phyloP scores from a whole-genome alignment of 1,140 invertebrate genomes.

The Ectropis grisescens region DNA sequence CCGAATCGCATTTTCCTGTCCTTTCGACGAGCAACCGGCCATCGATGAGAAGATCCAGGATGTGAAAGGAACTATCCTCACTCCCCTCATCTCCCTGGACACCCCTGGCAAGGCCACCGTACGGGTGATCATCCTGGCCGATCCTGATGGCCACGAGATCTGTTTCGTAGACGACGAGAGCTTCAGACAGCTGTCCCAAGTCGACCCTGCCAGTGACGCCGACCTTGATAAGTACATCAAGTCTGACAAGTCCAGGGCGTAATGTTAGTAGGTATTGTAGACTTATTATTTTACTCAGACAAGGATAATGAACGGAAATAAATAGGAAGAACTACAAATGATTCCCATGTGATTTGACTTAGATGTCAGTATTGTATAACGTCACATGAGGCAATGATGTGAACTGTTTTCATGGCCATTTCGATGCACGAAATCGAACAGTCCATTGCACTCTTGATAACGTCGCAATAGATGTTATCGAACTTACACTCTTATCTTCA shows the following conservation, averaged over 20 bases:
- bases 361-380: too few species aligned
- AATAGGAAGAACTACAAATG: conserved; percentile 1
- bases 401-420: too few species aligned
- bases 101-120: conserved; percentile 98
- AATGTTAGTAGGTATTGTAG: too few species aligned
- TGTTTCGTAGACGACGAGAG: conserved; percentile 98
- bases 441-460: too few species aligned
- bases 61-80: conserved; percentile 84
- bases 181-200: conserved; percentile 88
- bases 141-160: conserved; percentile 98
- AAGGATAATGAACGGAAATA: conserved; percentile 1
- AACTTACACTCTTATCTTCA: too few species aligned
- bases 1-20: conserved; percentile 93
- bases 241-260: conserved; percentile 73
- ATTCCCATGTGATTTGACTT: too few species aligned
- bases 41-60: conserved; percentile 84
- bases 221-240: conserved; percentile 86
- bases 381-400: too few species aligned
- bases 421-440: too few species aligned
- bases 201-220: conserved; percentile 86
- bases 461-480: too few species aligned
- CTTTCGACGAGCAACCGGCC: conserved; percentile 78
- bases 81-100: conserved; percentile 88
- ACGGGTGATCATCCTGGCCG: conserved; percentile 94
- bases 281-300: too few species aligned